Evolutionary conservation across 2,797 vertebrate genomes (phyloP).

Genomic region (Cossypha polioptera): DNA sequence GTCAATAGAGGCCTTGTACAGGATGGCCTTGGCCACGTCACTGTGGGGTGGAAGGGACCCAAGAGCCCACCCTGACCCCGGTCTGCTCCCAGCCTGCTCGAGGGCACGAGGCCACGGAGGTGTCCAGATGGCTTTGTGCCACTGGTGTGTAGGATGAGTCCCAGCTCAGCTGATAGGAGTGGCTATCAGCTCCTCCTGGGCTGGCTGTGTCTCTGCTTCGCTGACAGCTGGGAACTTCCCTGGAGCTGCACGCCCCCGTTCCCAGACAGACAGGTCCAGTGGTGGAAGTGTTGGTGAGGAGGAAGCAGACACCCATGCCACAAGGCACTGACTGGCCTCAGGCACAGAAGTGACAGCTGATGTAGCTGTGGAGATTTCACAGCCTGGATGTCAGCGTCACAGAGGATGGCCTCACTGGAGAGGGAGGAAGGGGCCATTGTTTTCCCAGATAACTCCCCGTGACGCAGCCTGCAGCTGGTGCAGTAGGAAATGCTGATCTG

Average conservation of each 20-base stretch:
- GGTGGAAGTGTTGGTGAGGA: background rate
- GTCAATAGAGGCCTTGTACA: background rate
- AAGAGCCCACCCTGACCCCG: background rate
- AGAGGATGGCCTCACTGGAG: background rate
- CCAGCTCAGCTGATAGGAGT: background rate
- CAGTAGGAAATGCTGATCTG: conserved; percentile 13
- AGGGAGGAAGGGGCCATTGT: conserved; percentile 48
- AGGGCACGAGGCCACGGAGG: background rate
- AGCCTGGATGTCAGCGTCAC: fast-evolving
- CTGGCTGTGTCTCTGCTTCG: background rate
- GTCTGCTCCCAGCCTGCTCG: fast-evolving
- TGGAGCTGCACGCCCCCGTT: fast-evolving
- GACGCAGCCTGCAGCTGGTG: background rate
- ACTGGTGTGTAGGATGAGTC: background rate
- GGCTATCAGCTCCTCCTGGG: background rate
- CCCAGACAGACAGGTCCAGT: too few species aligned
- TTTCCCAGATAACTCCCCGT: conserved; percentile 19
- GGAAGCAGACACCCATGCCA: fast-evolving
- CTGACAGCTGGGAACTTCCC: background rate
- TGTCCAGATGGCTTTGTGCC: background rate
- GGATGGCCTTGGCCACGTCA: background rate
- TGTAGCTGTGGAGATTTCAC: background rate
- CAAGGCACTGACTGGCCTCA: fast-evolving
- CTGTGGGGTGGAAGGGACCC: fast-evolving
- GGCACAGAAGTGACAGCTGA: background rate